These are phyloP conservation scores for Myotis myotis DNA, from an alignment of 2,797 vertebrate genomes.

Conservation along the genomic window DNA sequence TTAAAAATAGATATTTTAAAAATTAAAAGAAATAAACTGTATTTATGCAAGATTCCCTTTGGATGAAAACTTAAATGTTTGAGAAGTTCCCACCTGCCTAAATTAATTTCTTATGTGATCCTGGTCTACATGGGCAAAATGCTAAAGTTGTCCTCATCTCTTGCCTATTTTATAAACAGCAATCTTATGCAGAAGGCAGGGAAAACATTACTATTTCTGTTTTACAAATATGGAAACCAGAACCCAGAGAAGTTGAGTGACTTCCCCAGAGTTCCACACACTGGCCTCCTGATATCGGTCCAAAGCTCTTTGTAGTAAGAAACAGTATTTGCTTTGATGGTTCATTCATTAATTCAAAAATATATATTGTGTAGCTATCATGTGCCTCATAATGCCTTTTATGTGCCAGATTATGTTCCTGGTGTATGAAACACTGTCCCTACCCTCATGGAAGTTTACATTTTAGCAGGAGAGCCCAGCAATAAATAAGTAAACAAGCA, in stretches of 20 bases:
- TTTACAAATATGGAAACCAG: slow-evolving; percentile 26
- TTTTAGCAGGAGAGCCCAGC: neutral
- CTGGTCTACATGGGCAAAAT: neutral
- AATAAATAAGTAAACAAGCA: neutral
- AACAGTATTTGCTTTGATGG: neutral
- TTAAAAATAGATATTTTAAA: too few species aligned
- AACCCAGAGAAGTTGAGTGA: slow-evolving; percentile 10
- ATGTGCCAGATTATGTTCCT: neutral
- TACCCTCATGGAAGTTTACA: neutral
- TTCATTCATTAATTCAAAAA: slow-evolving; percentile 16
- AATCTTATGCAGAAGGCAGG: neutral
- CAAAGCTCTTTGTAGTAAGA: neutral
- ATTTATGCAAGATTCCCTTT: slow-evolving; percentile 26
- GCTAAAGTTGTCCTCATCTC: neutral
- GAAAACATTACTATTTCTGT: neutral
- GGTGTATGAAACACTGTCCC: neutral
- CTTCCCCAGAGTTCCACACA: neutral
- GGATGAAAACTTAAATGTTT: slow-evolving; percentile 10
- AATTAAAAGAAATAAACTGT: neutral
- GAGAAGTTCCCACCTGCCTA: slow-evolving; percentile 16
- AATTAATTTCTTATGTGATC: neutral
- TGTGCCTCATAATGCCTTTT: neutral
- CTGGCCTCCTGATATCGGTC: neutral
- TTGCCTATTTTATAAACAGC: neutral
- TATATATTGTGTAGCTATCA: neutral